Conservation (phyloP, 2,797 vertebrate species). For the Pseudotriccus pelzelni region DNA sequence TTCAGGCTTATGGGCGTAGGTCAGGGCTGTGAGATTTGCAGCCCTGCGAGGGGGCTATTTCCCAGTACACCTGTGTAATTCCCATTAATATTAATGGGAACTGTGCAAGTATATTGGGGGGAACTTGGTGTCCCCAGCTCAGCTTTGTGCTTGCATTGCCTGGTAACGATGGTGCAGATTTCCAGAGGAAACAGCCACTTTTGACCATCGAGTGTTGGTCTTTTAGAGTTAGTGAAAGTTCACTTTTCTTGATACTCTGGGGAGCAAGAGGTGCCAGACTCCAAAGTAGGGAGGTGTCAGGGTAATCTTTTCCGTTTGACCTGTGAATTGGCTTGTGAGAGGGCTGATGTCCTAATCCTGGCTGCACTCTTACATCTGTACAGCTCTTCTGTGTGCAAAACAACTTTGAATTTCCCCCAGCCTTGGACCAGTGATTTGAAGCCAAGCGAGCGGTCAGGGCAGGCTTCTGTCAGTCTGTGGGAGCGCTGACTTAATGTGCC, state of each 20-base stretch:
- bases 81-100: neutral
- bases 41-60: neutral
- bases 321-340: neutral
- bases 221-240: neutral
- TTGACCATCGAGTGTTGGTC: fast-evolving
- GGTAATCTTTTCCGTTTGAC: neutral
- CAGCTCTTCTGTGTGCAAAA: neutral
- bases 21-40: neutral
- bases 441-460: neutral
- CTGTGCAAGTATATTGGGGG: neutral
- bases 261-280: neutral
- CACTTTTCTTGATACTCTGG: neutral
- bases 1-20: neutral
- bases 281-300: fast-evolving
- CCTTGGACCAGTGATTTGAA: neutral
- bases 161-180: fast-evolving
- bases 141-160: neutral
- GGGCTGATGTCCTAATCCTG: neutral
- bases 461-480: neutral
- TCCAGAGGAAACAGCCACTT: neutral
- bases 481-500: neutral
- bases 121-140: neutral
- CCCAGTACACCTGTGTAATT: neutral
- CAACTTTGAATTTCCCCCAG: neutral
- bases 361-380: fast-evolving